Conservation (phyloP, 2,797 vertebrate genomes). For the Petrocephalus schoutedeni region DNA sequence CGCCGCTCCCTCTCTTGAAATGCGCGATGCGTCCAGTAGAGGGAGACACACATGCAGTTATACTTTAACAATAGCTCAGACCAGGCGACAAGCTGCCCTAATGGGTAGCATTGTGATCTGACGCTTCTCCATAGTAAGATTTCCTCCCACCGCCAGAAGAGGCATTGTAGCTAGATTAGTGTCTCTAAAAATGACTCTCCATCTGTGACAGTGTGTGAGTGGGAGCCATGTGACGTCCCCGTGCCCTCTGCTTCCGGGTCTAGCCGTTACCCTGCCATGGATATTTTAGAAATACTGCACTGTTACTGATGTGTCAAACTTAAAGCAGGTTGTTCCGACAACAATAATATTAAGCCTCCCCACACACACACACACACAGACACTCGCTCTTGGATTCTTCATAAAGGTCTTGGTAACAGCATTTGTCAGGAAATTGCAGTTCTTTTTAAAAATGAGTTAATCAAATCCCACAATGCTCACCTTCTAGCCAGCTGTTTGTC, state of each 20-base stretch:
- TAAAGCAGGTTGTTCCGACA: not conserved
- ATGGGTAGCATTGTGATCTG: not conserved
- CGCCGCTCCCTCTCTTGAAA: not conserved
- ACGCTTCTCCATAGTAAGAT: not conserved
- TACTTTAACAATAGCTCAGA: not conserved
- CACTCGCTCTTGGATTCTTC: not conserved
- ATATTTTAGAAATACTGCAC: not conserved
- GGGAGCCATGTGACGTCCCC: not conserved
- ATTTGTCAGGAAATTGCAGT: not conserved
- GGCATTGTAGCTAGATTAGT: not conserved
- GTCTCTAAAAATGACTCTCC: not conserved
- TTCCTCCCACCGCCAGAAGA: not conserved
- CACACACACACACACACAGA: not conserved
- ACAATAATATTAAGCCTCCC: not conserved
- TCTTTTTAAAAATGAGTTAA: not conserved
- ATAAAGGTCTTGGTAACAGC: not conserved
- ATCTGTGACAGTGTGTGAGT: not conserved
- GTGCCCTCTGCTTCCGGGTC: not conserved
- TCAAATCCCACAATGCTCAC: not conserved
- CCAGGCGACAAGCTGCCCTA: not conserved
- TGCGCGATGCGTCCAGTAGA: not conserved
- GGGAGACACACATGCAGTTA: constrained; percentile 5
- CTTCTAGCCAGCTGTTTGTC: not conserved
- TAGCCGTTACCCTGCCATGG: not conserved
- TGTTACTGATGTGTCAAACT: not conserved